Evolutionary conservation across 2,888 invertebrate species (phyloP).

Genomic region (Eupithecia subfuscata): DNA sequence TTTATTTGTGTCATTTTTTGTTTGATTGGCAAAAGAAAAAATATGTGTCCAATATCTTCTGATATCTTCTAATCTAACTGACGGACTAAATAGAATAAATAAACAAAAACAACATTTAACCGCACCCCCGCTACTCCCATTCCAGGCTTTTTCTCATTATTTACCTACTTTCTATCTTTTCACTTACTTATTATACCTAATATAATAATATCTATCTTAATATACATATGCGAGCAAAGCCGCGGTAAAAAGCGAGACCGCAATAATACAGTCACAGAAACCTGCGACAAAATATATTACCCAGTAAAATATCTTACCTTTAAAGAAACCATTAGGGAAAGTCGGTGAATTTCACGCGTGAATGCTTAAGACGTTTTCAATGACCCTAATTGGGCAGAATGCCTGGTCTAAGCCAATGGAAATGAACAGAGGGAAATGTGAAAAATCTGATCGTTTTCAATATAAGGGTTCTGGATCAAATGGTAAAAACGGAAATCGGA

Average conservation of each 20-base stretch:
- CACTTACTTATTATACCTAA: not conserved
- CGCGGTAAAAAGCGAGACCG: not conserved
- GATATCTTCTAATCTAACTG: too few relatives aligned
- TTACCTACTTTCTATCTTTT: not conserved
- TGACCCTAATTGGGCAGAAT: slow-evolving; percentile 33
- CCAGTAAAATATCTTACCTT: slow-evolving; percentile 12
- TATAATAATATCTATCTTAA: not conserved
- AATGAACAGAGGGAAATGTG: slow-evolving; percentile 9
- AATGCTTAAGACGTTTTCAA: slow-evolving; percentile 37
- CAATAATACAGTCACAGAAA: not conserved
- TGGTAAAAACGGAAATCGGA: not conserved
- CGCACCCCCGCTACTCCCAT: not conserved
- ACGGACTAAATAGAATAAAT: too few relatives aligned
- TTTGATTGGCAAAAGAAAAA: too few relatives aligned
- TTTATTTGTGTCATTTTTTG: too few relatives aligned
- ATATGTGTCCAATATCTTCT: too few relatives aligned
- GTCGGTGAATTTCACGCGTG: slow-evolving; percentile 36
- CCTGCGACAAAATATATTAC: slow-evolving; percentile 23
- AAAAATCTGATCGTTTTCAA: slow-evolving; percentile 5
- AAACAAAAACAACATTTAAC: not conserved
- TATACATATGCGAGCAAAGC: not conserved
- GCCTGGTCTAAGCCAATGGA: slow-evolving; percentile 15
- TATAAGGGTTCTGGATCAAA: not conserved
- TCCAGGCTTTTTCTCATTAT: not conserved
- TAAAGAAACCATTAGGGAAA: slow-evolving; percentile 35